These are phyloP conservation scores for Ganaspis brasiliensis DNA, from an alignment of 2,888 invertebrate species.

Conservation along the genomic window DNA sequence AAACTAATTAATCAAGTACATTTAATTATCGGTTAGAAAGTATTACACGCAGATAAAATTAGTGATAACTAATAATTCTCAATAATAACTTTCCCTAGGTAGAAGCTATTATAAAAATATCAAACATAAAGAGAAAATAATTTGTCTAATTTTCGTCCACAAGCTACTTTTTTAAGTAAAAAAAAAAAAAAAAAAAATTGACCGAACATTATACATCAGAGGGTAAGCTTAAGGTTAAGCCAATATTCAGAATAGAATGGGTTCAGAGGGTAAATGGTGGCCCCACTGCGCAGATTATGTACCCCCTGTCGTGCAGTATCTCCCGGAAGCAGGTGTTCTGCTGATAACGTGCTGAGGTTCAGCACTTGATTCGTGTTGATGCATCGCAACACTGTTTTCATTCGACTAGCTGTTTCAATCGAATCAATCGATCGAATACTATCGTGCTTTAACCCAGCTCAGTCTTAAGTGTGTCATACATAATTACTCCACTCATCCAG, in stretches of 20 bases:
- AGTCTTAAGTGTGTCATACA: constrained; percentile 12
- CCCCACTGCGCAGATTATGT: constrained; percentile 49
- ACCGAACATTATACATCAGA: not conserved
- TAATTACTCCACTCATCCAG: constrained; percentile 26
- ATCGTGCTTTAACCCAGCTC: constrained; percentile 9
- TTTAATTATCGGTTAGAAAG: too few species aligned
- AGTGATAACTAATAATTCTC: too few species aligned
- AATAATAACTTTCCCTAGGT: too few species aligned
- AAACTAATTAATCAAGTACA: too few species aligned
- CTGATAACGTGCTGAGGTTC: constrained; percentile 59
- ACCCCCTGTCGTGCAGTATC: constrained; percentile 53
- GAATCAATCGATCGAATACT: constrained; percentile 24
- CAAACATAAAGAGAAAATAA: too few species aligned
- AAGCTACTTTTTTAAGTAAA: too few species aligned
- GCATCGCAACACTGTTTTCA: constrained; percentile 35
- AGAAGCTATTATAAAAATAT: too few species aligned
- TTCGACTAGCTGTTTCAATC: constrained; percentile 19
- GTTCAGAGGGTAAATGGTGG: constrained; percentile 25
- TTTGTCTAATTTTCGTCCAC: too few species aligned
- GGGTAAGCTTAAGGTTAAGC: not conserved
- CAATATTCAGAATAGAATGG: constrained; percentile 28
- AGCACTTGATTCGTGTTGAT: constrained; percentile 53
- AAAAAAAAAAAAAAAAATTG: too few species aligned
- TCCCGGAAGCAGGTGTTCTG: constrained; percentile 63
- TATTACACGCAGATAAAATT: too few species aligned